Evolutionary conservation across 2,888 invertebrate genomes (phyloP), one percentile per base, ranked within the genome.

Genomic region (Phortica okadai): DNA sequence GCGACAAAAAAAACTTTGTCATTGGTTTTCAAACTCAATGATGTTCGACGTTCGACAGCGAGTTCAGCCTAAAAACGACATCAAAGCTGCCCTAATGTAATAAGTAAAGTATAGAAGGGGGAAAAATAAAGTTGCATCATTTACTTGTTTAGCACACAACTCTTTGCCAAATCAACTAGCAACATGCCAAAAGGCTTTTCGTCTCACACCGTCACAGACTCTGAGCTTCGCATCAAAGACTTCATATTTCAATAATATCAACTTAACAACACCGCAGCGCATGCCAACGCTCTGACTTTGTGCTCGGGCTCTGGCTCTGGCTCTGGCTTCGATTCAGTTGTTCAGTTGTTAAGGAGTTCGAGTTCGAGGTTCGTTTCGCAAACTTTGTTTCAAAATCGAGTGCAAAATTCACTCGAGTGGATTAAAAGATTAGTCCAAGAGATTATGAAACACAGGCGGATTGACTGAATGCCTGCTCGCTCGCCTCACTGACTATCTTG

Each of bases 361-460:
- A 11, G 62, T 62, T 50, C 16, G 62, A 16, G 14, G 25, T 62
- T 62, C 16, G 16, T 33, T 82, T 80, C 76, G 81, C 83, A 81
- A 89, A 89, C 88, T 89, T 88, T 88, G 84, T 86, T 86, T 84
- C 82, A 84, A 84, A 88, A 90, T 89, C 88, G 87, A 89, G 88
- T 89, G 89, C 88, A 84, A 89, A 89, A 89, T 89, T 90, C 89
- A 89, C 86, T 90, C 89, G 89, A 86, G 88, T 88, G 90, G 89
- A 90, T 89, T 90, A 90, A 89, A 85, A 89, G 89, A 90, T 90
- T 90, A 90, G 85, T 81, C 81, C 16, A 75, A 82, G 81, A 90
- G 90, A 89, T 89, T 90, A 90, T 90, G 89, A 89, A 84, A 88
- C 83, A 79, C 80, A 78, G 76, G 81, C 72, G 75, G 33, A n/a